Evolutionary conservation across 2,113 vertebrate species (phyloP), one percentile per base, ranked within the genome.

Genomic region (Zingel zingel): DNA sequence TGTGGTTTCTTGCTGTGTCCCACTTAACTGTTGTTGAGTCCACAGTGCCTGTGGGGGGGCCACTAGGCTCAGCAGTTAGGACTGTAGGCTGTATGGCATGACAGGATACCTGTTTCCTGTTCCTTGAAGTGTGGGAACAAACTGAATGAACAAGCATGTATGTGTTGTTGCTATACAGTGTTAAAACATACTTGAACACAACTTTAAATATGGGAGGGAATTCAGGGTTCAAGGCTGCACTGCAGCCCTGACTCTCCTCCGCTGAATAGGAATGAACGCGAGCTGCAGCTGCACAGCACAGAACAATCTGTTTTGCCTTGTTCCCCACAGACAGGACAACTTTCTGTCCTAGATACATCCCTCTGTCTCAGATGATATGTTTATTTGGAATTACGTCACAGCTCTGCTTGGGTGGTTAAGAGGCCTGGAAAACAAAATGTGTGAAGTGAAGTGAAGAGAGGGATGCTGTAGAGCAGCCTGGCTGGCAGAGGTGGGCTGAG

Each of bases 1-100:
- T 88, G 89, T 53, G 62, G 65, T 56, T 51, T 50, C 89, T 19
- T 76, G 83, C 89, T 90, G 86, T 74, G 83, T 66, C 81, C 83
- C 84, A 86, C 51, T 76, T 80, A 78, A 68, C 50, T 76, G 36
- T 83, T 81, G 61, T 65, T 73, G 43, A 72, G 61, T 65, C 57
- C 61, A 39, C 82, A 57, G 39, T 21, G 43, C 23, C 54, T 47
- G 33, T 27, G 25, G 14, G 30, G 59, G 66, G 19, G 9, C 25
- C 43, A 61, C 4, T 2, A 23, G 30, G 30, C 25, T 59, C n/a
- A 39, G 18, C 5, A 5, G 58, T 54, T 36, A 12, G 39, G 4
- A n/a, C 53, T 59, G 27, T 15, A 14, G 51, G 39, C 13, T 45
- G 53, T 30, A 39, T 39, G 3, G 39, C 16, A 15, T 14, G 7